Percentiles rank a stretch among this genome's conserved stretches.
Evolutionary conservation across 2,113 vertebrate species (phyloP).

Genomic region (Chaetops frenatus): DNA sequence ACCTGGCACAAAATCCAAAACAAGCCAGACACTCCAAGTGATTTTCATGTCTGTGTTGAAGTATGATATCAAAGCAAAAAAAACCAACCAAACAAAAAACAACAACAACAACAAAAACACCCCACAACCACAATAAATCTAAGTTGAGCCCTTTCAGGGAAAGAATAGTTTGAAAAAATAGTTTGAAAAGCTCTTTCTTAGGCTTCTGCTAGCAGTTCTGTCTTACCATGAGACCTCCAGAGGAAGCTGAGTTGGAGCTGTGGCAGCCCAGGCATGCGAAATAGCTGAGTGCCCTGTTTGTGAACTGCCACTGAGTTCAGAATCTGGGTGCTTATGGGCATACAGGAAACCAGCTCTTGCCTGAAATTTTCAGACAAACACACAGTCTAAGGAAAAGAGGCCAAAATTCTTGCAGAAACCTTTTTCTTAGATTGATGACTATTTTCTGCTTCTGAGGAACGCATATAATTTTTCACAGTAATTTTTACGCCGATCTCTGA

Average conservation of each 20-base stretch:
- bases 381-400: background rate
- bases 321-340: background rate
- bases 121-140: background rate
- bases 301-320: background rate
- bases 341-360: background rate
- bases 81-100: too few species aligned
- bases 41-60: background rate
- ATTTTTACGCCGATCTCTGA: background rate
- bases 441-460: background rate
- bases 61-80: background rate
- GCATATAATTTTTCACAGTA: background rate
- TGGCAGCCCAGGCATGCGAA: background rate
- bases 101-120: background rate
- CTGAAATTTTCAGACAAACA: background rate
- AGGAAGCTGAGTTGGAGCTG: background rate
- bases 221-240: background rate
- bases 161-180: background rate
- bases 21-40: background rate
- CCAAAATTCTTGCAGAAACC: background rate
- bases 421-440: background rate
- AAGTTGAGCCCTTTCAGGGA: background rate
- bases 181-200: background rate
- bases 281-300: background rate
- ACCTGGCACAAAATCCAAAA: background rate
- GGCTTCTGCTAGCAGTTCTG: background rate